These are phyloP conservation scores for Xenops minutus DNA, from an alignment of 2,797 vertebrate genomes.

Conservation along the genomic window DNA sequence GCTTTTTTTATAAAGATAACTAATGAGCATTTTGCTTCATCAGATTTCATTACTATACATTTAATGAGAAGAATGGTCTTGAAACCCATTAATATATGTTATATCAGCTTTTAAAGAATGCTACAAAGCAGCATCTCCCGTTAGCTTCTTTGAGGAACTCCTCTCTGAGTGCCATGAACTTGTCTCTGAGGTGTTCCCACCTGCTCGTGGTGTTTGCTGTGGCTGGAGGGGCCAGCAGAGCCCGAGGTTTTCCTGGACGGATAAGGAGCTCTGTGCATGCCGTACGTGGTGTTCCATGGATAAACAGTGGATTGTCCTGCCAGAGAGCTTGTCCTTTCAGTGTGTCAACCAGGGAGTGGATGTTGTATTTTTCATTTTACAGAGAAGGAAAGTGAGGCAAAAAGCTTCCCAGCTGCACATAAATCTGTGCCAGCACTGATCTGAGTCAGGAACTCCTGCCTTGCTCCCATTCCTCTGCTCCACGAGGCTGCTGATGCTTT, in stretches of 20 bases:
- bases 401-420: neutral
- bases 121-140: neutral
- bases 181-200: neutral
- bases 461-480: neutral
- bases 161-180: neutral
- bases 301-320: neutral
- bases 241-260: neutral
- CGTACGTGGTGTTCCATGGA: neutral
- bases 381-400: neutral
- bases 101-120: neutral
- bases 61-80: neutral
- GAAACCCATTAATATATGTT: neutral
- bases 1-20: neutral
- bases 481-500: neutral
- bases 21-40: neutral
- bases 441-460: neutral
- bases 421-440: neutral
- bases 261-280: neutral
- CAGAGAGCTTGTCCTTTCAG: neutral
- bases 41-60: neutral
- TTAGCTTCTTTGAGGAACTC: neutral
- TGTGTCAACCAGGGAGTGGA: neutral
- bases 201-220: fast-evolving
- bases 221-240: neutral
- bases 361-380: neutral